Evolutionary conservation across 2,888 invertebrate genomes (phyloP), one percentile per base, ranked within the genome.

Genomic region (Ischnura elegans): DNA sequence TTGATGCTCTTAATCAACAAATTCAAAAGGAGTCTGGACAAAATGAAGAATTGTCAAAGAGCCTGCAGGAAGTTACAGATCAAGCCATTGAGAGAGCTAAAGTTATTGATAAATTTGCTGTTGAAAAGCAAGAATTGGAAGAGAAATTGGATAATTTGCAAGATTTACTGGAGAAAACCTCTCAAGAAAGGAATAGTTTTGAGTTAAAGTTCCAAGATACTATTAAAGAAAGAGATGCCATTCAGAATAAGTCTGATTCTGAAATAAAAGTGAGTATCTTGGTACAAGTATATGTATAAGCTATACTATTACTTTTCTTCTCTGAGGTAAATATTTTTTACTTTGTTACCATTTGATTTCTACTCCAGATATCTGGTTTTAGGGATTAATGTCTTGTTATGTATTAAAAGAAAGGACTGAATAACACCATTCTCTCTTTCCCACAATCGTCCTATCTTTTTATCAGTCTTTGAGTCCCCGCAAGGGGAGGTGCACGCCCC

Each of bases 261-360:
- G 90, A 90, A 90, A 90, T 90, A 43, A 90, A 90, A 45, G 90
- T 66, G 66, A 29, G 51, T 87, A 61, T 61, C 42, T 19, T 13
- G 42, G 29, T 55, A 51, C 19, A 5, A 51, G 2, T 10, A 51
- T 51, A 19, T 51, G 13, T 51, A n/a, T n/a, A n/a, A 51, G 4
- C 19, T 51, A 19, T 51, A 47, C 13, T 47, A 13, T 47, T 5
- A 47, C 13, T 47, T 5, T 8, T 8, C 47, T 5, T 47, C 13
- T 47, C 13, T 47, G 47, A 47, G 5, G 5, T 13, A 47, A 47
- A 8, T 47, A 47, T 47, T 47, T 47, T n/a, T n/a, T n/a, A n/a
- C n/a, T n/a, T n/a, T n/a, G n/a, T n/a, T n/a, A n/a, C n/a, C n/a
- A n/a, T n/a, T n/a, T n/a, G n/a, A n/a, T n/a, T n/a, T n/a, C n/a